Conservation (phyloP, 1,140 invertebrate species). For the Mesaphorura yosii region DNA sequence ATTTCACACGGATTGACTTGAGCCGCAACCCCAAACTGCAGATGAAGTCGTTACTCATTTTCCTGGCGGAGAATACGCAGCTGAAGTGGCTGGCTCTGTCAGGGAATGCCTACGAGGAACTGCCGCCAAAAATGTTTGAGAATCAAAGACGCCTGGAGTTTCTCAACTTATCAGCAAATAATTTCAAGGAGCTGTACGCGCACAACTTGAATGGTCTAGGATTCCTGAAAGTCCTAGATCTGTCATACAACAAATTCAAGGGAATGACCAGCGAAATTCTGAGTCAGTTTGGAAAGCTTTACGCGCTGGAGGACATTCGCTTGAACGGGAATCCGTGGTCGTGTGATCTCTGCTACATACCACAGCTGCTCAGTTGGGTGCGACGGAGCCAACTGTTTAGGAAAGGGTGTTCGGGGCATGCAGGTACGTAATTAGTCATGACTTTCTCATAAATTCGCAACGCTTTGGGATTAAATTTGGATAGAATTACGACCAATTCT, state of each 20-base stretch:
- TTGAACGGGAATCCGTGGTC: conserved; percentile 24
- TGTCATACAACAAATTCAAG: conserved; percentile 22
- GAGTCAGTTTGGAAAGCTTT: conserved; percentile 15
- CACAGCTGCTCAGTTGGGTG: conserved; percentile 22
- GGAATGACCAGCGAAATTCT: conserved; percentile 24
- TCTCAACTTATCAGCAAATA: conserved; percentile 26
- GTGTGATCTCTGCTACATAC: conserved; percentile 28
- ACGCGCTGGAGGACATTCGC: conserved; percentile 14
- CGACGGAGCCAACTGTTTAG: conserved; percentile 12
- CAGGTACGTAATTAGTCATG: conserved; percentile 12
- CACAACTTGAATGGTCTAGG: conserved; percentile 18
- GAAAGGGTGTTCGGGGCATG: conserved; percentile 18
- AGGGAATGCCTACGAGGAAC: conserved; percentile 22
- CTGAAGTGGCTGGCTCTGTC: conserved; percentile 20
- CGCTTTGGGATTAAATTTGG: background rate
- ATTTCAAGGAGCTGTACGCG: conserved; percentile 20
- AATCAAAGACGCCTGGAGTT: conserved; percentile 15
- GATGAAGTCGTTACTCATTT: conserved; percentile 6
- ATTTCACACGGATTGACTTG: conserved; percentile 25
- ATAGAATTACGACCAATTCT: background rate
- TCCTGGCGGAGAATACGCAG: conserved; percentile 21
- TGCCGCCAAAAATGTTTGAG: conserved; percentile 26
- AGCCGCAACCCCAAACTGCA: conserved; percentile 24
- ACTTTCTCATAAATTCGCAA: conserved; percentile 1
- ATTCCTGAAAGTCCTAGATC: conserved; percentile 20